Percentiles rank a stretch among this genome's conserved stretches.
Conservation (phyloP, 2,888 invertebrate genomes). For the Chelonus formosanus region DNA sequence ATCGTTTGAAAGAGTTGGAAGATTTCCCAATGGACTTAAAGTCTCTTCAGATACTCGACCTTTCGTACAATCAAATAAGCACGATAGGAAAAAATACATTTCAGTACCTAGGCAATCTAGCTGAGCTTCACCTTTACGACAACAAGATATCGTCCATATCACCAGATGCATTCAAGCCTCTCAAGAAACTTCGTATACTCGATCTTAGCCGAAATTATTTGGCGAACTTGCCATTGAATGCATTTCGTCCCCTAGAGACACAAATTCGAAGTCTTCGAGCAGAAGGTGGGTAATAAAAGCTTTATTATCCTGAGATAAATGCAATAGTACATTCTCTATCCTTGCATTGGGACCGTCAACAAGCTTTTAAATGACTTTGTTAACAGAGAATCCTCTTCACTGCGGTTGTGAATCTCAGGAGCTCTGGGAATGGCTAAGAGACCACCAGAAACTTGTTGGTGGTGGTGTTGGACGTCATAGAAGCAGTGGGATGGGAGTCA, state of each 20-base stretch:
- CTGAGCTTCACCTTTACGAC: conserved; percentile 80
- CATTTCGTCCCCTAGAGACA: conserved; percentile 81
- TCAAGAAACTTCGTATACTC: conserved; percentile 78
- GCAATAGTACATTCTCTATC: not conserved
- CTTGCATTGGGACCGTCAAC: too few relatives aligned
- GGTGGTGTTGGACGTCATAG: conserved; percentile 63
- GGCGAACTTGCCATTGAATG: conserved; percentile 80
- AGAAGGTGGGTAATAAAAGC: conserved; percentile 74
- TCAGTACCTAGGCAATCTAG: conserved; percentile 78
- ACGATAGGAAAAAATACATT: conserved; percentile 80
- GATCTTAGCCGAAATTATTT: conserved; percentile 87
- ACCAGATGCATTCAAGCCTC: conserved; percentile 78
- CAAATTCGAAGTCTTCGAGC: conserved; percentile 80
- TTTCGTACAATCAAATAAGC: conserved; percentile 84
- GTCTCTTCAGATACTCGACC: conserved; percentile 80
- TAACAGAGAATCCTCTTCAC: conserved; percentile 84
- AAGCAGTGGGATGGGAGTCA: conserved; percentile 48
- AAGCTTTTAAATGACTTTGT: conserved; percentile 26
- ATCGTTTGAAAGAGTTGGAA: conserved; percentile 81
- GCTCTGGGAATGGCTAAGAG: conserved; percentile 91
- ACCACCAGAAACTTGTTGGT: conserved; percentile 80
- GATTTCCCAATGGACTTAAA: conserved; percentile 82
- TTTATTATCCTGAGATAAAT: conserved; percentile 11
- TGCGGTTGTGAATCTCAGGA: conserved; percentile 92
- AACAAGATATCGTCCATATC: conserved; percentile 85